Evolutionary conservation across 2,888 invertebrate species (phyloP), one percentile per base, ranked within the genome.

Genomic region (Pheosia tremula): DNA sequence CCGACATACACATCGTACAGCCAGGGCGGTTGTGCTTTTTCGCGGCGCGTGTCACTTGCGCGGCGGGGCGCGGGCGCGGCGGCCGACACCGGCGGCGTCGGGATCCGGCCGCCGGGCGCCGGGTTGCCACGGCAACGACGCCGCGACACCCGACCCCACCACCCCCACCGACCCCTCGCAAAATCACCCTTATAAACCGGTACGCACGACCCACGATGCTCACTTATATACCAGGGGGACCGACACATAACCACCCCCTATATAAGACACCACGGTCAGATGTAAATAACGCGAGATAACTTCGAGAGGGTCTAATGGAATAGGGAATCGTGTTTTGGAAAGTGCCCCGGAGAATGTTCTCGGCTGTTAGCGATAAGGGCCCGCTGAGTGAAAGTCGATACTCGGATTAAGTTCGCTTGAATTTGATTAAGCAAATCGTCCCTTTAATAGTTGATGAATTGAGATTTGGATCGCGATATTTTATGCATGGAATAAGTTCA

Each of bases 91-190:
- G 93, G 93, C 94, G 94, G 92, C 91, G 93, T 92, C 88, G 93
- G 92, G 95, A 94, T 94, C 94, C 94, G 94, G 94, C 94, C 95
- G 85, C 95, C 94, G 94, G 94, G 92, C 87, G 93, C 90, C 90
- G 91, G 89, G 95, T 95, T 88, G 88, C 94, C 94, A 94, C 94
- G 91, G 88, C 94, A 86, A 95, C 95, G 90, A 91, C 93, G 90
- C 93, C 93, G 89, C 86, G 89, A 89, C 90, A 89, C 91, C 89
- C 84, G 78, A 77, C 78, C 74, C 81, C 81, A 73, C 71, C 75
- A 72, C 74, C 74, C 52, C 63, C 83, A 79, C 74, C 55, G 10
- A 39, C 79, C 78, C 81, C 77, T 67, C 65, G 72, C 69, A 63
- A 66, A 64, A 67, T 67, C 65, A 66, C 53, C 62, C 85, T 47